Percentiles rank a stretch among this genome's conserved stretches.
Conservation (phyloP, 2,797 vertebrate species). For the Danio kyathit region DNA sequence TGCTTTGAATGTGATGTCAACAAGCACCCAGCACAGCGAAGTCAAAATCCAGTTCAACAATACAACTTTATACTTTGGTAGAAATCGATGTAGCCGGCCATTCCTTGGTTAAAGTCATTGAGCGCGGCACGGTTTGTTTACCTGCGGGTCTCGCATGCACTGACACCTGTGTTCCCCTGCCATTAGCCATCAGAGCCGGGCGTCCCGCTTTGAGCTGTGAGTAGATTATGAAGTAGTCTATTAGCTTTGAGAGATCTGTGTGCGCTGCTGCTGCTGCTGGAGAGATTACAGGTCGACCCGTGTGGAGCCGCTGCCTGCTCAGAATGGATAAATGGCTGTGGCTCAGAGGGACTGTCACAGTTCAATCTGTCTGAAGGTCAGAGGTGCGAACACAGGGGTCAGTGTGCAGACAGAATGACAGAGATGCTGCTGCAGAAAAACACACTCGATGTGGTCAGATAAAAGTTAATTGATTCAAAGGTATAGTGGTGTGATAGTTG, state of each 20-base stretch:
- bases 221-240: slow-evolving; percentile 60
- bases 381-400: slow-evolving; percentile 39
- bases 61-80: slow-evolving; percentile 3
- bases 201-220: slow-evolving; percentile 45
- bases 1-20: slow-evolving; percentile 13
- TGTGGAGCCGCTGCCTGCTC: slow-evolving; percentile 42
- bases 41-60: slow-evolving; percentile 9
- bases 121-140: slow-evolving; percentile 39
- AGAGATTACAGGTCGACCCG: slow-evolving; percentile 72
- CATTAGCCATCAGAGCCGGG: slow-evolving; percentile 20
- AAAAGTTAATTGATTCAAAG: too few relatives aligned
- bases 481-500: too few relatives aligned
- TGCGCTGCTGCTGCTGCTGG: slow-evolving; percentile 59
- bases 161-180: slow-evolving; percentile 32
- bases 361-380: slow-evolving; percentile 45
- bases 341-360: slow-evolving; percentile 43
- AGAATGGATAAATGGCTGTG: slow-evolving; percentile 43
- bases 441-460: too few relatives aligned
- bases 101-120: slow-evolving; percentile 17
- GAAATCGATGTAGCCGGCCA: slow-evolving; percentile 27
- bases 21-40: slow-evolving; percentile 8
- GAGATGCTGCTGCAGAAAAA: too few relatives aligned
- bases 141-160: slow-evolving; percentile 27
- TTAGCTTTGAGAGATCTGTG: slow-evolving; percentile 50
- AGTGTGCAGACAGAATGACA: background rate